phyloP scores from a whole-genome alignment of 1,140 invertebrate genomes.

The Brachionus calyciflorus region DNA sequence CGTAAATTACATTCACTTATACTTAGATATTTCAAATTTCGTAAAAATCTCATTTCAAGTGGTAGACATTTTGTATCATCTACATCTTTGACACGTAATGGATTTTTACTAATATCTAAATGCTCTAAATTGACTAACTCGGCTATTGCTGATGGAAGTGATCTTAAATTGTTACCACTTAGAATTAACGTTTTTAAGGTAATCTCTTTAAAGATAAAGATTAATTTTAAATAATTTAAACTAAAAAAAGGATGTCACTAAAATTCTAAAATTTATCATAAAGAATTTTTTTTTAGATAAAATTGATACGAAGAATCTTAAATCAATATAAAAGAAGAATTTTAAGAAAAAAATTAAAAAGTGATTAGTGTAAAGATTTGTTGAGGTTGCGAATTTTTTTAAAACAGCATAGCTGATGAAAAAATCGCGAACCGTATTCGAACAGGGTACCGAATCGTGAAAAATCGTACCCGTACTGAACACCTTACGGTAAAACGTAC shows the following conservation, averaged over 20 bases:
- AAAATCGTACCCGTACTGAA: too few relatives aligned
- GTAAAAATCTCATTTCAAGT: constrained; percentile 52
- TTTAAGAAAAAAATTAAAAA: too few relatives aligned
- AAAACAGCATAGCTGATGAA: too few relatives aligned
- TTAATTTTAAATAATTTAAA: neutral
- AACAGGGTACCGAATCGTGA: too few relatives aligned
- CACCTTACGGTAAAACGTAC: too few relatives aligned
- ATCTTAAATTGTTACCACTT: constrained; percentile 58
- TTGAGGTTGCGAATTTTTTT: too few relatives aligned
- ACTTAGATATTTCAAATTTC: constrained; percentile 53
- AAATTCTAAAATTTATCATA: too few relatives aligned
- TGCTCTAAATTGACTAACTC: constrained; percentile 53
- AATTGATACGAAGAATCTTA: too few relatives aligned
- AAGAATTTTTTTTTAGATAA: too few relatives aligned
- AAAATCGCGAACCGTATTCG: too few relatives aligned
- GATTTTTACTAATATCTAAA: constrained; percentile 57
- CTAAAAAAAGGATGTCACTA: neutral
- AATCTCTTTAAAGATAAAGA: neutral
- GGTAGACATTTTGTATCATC: constrained; percentile 57
- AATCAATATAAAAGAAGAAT: too few relatives aligned
- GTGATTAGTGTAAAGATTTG: too few relatives aligned
- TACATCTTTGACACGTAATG: constrained; percentile 53
- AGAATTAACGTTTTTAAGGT: constrained; percentile 50
- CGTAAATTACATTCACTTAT: constrained; percentile 59
- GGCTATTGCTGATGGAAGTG: constrained; percentile 54